phyloP scores from a whole-genome alignment of 2,113 vertebrate genomes.

The Dinomys branickii region DNA sequence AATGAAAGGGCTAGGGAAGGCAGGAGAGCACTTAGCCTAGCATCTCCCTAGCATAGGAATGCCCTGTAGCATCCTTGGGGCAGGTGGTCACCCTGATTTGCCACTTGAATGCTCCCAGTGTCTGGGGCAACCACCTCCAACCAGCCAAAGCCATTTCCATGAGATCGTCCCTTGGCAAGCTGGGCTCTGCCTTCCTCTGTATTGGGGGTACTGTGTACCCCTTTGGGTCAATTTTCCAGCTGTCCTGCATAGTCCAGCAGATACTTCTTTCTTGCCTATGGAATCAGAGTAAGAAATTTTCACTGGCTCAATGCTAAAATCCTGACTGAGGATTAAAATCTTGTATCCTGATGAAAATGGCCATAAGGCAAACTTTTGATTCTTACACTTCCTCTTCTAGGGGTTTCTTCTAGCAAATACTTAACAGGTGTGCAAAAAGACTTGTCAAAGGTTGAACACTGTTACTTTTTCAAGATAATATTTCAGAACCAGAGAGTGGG shows the following conservation, averaged over 20 bases:
- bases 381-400: neutral
- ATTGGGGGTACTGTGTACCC: rapidly evolving
- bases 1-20: neutral
- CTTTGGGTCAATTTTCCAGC: rapidly evolving
- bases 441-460: neutral
- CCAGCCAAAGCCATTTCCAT: neutral
- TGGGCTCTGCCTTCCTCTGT: neutral
- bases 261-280: neutral
- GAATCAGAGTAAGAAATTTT: neutral
- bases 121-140: neutral
- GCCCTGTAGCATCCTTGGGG: neutral
- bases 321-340: neutral
- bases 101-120: rapidly evolving
- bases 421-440: neutral
- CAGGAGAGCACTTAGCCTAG: neutral
- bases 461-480: neutral
- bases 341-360: neutral
- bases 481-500: neutral
- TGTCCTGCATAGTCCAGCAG: rapidly evolving
- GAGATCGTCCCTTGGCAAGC: neutral
- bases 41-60: neutral
- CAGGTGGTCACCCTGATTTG: neutral
- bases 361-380: neutral
- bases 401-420: neutral
- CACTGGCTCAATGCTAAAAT: neutral